Percentiles rank a stretch among this genome's conserved stretches.
Evolutionary conservation across 2,888 invertebrate species (phyloP).

Genomic region (Metellina segmentata): DNA sequence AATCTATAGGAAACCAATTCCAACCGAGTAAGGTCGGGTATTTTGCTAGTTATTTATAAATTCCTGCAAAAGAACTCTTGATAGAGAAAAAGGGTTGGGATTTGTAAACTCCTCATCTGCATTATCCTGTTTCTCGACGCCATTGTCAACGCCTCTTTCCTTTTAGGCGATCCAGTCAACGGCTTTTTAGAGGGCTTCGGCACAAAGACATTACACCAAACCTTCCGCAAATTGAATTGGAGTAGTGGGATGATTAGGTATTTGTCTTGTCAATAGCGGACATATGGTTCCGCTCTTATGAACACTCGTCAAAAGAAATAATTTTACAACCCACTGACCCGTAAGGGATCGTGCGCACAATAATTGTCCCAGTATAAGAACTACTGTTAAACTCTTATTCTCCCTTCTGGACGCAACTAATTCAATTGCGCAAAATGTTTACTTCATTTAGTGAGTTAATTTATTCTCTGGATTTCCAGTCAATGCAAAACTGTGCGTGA

Average conservation of each 20-base stretch:
- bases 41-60: background rate
- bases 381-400: background rate
- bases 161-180: too few species aligned
- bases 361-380: constrained; percentile 9
- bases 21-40: too few species aligned
- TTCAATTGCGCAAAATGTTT: constrained; percentile 18
- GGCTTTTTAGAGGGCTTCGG: background rate
- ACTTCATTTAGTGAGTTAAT: background rate
- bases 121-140: too few species aligned
- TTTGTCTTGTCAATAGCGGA: background rate
- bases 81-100: background rate
- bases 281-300: constrained; percentile 55
- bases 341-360: background rate
- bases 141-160: too few species aligned
- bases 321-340: constrained; percentile 61
- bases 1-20: too few species aligned
- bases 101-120: background rate
- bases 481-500: background rate
- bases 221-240: constrained; percentile 12
- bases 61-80: background rate
- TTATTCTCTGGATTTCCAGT: background rate
- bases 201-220: background rate
- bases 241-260: constrained; percentile 3
- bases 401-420: constrained; percentile 7
- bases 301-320: constrained; percentile 57